Conservation (phyloP, 2,113 vertebrate genomes). For the Microtus richardsoni region DNA sequence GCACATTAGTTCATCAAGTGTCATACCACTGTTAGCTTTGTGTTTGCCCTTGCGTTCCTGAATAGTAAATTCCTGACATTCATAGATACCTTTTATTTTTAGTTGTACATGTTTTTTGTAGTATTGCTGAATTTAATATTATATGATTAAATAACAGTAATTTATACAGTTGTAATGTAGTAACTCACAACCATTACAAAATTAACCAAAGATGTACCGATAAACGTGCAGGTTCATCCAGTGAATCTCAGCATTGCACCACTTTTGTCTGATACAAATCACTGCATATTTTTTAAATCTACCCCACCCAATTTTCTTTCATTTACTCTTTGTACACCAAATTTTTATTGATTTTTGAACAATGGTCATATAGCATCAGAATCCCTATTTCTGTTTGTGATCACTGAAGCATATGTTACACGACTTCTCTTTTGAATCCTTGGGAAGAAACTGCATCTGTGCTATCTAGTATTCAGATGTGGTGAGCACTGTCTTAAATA, state of each 20-base stretch:
- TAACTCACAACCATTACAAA: slow-evolving; percentile 26
- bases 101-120: slow-evolving; percentile 29
- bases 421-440: slow-evolving; percentile 57
- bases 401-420: slow-evolving; percentile 2
- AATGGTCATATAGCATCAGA: background rate
- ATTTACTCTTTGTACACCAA: background rate
- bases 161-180: background rate
- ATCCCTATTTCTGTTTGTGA: background rate
- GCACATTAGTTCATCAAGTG: slow-evolving; percentile 10
- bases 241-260: background rate
- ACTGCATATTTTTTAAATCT: background rate
- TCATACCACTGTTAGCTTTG: background rate
- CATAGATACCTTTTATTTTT: slow-evolving; percentile 32
- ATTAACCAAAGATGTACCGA: slow-evolving; percentile 10
- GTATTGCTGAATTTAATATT: slow-evolving; percentile 44
- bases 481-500: slow-evolving; percentile 46
- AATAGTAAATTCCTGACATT: slow-evolving; percentile 36
- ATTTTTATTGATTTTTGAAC: slow-evolving; percentile 41
- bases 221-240: slow-evolving; percentile 12
- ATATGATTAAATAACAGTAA: slow-evolving; percentile 24
- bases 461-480: slow-evolving; percentile 7
- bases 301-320: background rate
- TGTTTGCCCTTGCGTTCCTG: background rate
- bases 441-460: slow-evolving; percentile 22
- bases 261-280: background rate